Conservation (phyloP, 2,113 vertebrate genomes). For the Falco punctatus region DNA sequence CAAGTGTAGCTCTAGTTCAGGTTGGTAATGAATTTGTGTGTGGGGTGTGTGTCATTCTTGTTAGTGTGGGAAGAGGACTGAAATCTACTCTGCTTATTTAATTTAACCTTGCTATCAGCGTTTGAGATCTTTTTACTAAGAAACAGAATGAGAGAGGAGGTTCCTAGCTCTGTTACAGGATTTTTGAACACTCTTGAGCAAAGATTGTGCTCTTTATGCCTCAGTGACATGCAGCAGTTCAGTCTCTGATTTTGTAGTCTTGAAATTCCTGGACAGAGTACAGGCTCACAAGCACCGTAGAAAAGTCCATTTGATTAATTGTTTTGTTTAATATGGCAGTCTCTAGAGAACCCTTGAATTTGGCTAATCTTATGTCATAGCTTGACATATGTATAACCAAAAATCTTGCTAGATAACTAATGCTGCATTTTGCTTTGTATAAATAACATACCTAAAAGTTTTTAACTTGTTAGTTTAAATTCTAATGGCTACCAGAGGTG, state of each 20-base stretch:
- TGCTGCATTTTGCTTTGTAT: background rate
- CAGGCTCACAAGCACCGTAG: background rate
- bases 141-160: background rate
- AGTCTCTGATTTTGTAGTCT: background rate
- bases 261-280: background rate
- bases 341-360: background rate
- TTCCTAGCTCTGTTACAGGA: background rate
- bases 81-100: background rate
- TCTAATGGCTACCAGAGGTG: background rate
- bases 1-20: background rate
- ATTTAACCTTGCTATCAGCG: background rate
- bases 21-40: background rate
- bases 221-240: background rate
- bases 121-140: background rate
- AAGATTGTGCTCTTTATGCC: background rate
- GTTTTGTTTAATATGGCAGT: background rate
- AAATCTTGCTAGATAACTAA: background rate
- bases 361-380: background rate
- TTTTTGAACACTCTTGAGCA: background rate
- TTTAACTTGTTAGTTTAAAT: background rate
- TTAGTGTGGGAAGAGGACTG: background rate
- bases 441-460: background rate
- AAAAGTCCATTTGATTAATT: background rate
- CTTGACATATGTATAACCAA: background rate
- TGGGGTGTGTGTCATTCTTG: background rate